phyloP scores from a whole-genome alignment of 2,797 vertebrate species.

The Melanotaenia boesemani region DNA sequence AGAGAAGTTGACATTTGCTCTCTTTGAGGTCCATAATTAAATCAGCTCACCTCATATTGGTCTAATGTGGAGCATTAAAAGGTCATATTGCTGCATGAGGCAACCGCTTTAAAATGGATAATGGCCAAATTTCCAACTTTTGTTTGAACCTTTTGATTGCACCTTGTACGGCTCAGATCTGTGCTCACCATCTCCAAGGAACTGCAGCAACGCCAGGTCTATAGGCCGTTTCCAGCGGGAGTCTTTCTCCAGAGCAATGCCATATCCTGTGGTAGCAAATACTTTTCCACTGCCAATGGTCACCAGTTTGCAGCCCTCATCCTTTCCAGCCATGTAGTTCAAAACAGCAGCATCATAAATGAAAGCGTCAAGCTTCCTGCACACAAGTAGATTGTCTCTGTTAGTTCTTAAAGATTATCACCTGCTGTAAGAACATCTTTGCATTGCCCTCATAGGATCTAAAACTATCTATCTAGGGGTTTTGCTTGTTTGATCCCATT shows the following conservation, averaged over 20 bases:
- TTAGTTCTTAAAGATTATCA: neutral
- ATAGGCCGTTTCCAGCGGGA: slow-evolving; percentile 95
- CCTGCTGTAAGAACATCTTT: neutral
- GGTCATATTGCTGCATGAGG: neutral
- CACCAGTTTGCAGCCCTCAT: slow-evolving; percentile 98
- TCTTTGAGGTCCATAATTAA: neutral
- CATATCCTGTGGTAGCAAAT: slow-evolving; percentile 97
- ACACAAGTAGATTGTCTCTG: neutral
- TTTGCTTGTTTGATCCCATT: slow-evolving; percentile 2
- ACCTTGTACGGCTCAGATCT: neutral
- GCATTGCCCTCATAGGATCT: neutral
- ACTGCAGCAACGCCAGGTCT: slow-evolving; percentile 96
- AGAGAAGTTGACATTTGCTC: neutral
- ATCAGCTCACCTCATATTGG: neutral
- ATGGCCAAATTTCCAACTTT: neutral
- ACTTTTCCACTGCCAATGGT: slow-evolving; percentile 98
- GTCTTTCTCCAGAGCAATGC: slow-evolving; percentile 96
- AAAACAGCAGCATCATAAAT: slow-evolving; percentile 97
- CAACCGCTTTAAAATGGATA: neutral
- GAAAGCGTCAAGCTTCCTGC: slow-evolving; percentile 97
- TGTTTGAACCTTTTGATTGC: neutral
- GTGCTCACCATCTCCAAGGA: slow-evolving; percentile 92
- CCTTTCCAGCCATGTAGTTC: slow-evolving; percentile 99
- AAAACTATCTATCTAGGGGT: neutral
- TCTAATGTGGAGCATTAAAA: neutral